These are phyloP conservation scores for Manis crassicaudata DNA, from an alignment of 2,797 vertebrate genomes.

Conservation along the genomic window DNA sequence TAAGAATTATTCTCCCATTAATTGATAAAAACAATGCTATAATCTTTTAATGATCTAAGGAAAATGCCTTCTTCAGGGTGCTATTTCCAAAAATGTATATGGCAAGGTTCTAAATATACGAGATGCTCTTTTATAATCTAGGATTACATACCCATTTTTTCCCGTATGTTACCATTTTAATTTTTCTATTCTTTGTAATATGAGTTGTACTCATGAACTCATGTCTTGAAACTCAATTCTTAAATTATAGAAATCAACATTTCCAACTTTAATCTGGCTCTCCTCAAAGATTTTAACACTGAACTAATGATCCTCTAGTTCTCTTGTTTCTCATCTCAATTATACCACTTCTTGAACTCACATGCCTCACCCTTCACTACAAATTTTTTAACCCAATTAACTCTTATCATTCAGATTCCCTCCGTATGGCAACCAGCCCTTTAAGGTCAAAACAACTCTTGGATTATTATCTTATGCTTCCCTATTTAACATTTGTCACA, in stretches of 20 bases:
- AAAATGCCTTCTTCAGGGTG: not conserved
- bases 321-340: not conserved
- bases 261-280: not conserved
- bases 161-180: not conserved
- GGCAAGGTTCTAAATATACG: not conserved
- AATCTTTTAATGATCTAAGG: not conserved
- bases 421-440: not conserved
- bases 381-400: not conserved
- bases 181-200: not conserved
- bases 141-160: not conserved
- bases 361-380: not conserved
- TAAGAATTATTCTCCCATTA: not conserved
- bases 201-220: not conserved
- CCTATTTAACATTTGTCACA: not conserved
- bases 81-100: not conserved
- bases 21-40: not conserved
- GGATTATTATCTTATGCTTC: not conserved
- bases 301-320: not conserved
- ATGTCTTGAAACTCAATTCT: not conserved
- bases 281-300: not conserved
- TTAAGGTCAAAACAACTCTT: constrained; percentile 6
- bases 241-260: constrained; percentile 10
- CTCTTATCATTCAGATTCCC: not conserved
- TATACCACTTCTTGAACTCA: not conserved
- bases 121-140: not conserved